Percentiles rank a stretch among this genome's conserved stretches.
Conservation (phyloP, 2,797 vertebrate species). For the Poecilia velifera region DNA sequence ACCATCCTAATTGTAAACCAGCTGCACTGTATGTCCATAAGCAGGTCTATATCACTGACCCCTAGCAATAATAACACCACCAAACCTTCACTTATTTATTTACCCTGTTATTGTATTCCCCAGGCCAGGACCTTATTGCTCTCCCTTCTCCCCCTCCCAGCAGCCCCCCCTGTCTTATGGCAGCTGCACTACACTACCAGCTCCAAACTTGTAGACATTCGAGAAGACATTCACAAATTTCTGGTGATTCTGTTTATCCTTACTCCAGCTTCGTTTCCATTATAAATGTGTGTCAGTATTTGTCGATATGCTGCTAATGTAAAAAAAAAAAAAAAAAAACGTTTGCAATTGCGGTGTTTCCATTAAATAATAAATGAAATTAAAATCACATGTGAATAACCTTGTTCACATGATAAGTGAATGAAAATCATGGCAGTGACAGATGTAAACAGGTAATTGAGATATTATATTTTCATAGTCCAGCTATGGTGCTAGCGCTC, state of each 20-base stretch:
- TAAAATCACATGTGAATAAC: too few species aligned
- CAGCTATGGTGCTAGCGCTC: too few species aligned
- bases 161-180: slow-evolving; percentile 7
- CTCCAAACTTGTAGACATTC: background rate
- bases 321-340: too few species aligned
- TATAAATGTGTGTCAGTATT: too few species aligned
- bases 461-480: too few species aligned
- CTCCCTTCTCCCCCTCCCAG: background rate
- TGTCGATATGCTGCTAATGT: too few species aligned
- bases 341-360: too few species aligned
- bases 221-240: background rate
- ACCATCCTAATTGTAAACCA: slow-evolving; percentile 46
- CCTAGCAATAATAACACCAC: slow-evolving; percentile 58
- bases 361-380: too few species aligned
- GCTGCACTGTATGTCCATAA: slow-evolving; percentile 31
- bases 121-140: slow-evolving; percentile 48
- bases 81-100: slow-evolving; percentile 62
- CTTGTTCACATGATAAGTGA: too few species aligned
- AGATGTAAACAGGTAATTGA: too few species aligned
- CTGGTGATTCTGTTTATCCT: background rate
- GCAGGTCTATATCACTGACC: slow-evolving; percentile 36
- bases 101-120: slow-evolving; percentile 62
- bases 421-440: too few species aligned
- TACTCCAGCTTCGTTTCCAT: too few species aligned
- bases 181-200: background rate